Evolutionary conservation across 2,888 invertebrate genomes (phyloP).

Genomic region (Apamea epomidion): DNA sequence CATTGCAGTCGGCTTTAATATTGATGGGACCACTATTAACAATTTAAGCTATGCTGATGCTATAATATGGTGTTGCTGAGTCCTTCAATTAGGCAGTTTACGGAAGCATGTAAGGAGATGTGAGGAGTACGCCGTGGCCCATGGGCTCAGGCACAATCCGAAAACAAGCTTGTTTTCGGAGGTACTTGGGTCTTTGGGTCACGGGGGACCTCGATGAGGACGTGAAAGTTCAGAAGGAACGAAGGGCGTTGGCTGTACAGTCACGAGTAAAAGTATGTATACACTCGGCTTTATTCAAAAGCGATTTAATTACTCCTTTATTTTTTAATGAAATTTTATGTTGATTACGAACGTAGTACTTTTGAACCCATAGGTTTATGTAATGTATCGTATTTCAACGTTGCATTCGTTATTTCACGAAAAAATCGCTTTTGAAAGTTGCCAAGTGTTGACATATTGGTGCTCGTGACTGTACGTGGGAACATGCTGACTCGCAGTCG

Average conservation of each 20-base stretch:
- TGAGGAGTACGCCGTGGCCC: not conserved
- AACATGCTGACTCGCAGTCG: not conserved
- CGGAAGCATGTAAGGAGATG: not conserved
- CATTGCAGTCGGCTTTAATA: not conserved
- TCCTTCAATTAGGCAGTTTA: not conserved
- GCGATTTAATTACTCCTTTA: too few relatives aligned
- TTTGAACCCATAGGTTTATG: too few relatives aligned
- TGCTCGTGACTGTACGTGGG: not conserved
- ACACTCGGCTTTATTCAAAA: too few relatives aligned
- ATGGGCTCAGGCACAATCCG: not conserved
- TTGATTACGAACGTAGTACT: too few relatives aligned
- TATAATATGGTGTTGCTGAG: not conserved
- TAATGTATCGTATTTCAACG: too few relatives aligned
- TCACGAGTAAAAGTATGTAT: too few relatives aligned
- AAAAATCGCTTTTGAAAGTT: too few relatives aligned
- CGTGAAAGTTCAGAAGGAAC: not conserved
- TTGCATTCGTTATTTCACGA: too few relatives aligned
- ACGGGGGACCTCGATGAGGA: not conserved
- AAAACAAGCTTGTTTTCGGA: not conserved
- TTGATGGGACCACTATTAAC: not conserved
- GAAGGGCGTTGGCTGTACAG: not conserved
- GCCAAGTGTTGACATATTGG: too few relatives aligned
- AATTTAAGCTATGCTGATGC: not conserved
- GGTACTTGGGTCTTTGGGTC: not conserved
- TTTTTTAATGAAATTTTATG: too few relatives aligned